These are phyloP conservation scores for Campylomormyrus tamandua DNA, from an alignment of 2,113 vertebrate genomes.

Conservation along the genomic window DNA sequence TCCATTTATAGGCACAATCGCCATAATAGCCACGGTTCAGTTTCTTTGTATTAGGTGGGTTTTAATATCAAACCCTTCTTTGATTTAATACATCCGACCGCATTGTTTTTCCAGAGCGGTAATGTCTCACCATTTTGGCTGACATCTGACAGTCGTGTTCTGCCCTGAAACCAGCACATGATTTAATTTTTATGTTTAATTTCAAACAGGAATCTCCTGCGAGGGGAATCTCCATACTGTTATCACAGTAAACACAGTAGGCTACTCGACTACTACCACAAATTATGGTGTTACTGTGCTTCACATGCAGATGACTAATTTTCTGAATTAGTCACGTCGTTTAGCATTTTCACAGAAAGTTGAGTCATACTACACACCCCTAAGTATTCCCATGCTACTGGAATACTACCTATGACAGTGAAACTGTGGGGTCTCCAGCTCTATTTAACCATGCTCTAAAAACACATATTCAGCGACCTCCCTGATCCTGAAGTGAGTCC, in stretches of 20 bases:
- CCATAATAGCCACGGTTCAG: not conserved
- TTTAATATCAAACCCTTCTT: not conserved
- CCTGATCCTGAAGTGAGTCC: not conserved
- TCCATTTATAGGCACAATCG: not conserved
- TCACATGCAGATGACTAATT: constrained; percentile 1
- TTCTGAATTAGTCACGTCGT: not conserved
- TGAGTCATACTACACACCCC: not conserved
- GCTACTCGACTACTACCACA: not conserved
- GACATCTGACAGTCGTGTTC: not conserved
- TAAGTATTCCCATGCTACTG: not conserved
- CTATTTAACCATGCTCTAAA: not conserved
- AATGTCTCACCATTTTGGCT: not conserved
- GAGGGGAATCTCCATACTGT: constrained; percentile 3
- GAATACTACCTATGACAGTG: not conserved
- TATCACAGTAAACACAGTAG: not conserved
- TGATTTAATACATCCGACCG: not conserved
- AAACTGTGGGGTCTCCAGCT: not conserved
- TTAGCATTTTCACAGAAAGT: not conserved
- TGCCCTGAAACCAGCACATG: not conserved
- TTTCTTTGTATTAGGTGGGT: not conserved
- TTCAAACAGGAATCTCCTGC: not conserved
- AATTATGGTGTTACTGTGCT: not conserved
- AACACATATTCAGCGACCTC: not conserved
- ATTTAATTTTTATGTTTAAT: not conserved
- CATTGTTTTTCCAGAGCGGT: not conserved